Evolutionary conservation across 53 echinoderm and acorn worm species (phyloP).

Genomic region (Apostichopus leukothele): DNA sequence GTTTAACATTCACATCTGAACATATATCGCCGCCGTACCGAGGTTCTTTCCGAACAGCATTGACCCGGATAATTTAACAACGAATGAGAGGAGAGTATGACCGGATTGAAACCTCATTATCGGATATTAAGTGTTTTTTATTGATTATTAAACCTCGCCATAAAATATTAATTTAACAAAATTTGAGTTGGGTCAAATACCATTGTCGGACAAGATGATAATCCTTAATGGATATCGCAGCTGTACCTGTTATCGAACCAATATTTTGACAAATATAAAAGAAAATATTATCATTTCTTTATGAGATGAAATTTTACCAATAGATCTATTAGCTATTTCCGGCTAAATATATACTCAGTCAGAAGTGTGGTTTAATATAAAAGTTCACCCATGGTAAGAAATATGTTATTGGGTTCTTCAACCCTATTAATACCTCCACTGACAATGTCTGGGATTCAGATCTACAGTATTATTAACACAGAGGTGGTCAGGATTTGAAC

Average conservation of each 20-base stretch:
- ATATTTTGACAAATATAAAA: neutral
- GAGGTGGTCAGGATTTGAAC: too few relatives aligned
- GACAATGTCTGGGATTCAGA: too few relatives aligned
- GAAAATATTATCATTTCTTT: neutral
- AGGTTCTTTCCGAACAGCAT: too few relatives aligned
- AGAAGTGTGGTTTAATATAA: too few relatives aligned
- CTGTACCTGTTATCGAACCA: neutral
- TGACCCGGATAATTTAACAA: neutral
- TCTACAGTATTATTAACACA: too few relatives aligned
- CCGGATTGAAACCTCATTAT: neutral
- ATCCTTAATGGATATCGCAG: neutral
- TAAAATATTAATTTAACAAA: neutral
- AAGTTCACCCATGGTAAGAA: neutral
- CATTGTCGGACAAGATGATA: neutral
- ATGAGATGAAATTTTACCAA: neutral
- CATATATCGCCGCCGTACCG: too few relatives aligned
- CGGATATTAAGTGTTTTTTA: neutral
- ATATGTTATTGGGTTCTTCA: neutral
- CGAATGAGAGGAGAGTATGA: neutral
- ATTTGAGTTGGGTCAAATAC: neutral
- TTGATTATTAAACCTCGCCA: neutral
- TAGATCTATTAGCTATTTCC: neutral
- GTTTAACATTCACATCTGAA: too few relatives aligned
- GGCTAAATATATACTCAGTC: neutral
- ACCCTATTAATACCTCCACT: too few relatives aligned